phyloP scores from a whole-genome alignment of 1,140 invertebrate species.

The Gonatopus flavifemur region DNA sequence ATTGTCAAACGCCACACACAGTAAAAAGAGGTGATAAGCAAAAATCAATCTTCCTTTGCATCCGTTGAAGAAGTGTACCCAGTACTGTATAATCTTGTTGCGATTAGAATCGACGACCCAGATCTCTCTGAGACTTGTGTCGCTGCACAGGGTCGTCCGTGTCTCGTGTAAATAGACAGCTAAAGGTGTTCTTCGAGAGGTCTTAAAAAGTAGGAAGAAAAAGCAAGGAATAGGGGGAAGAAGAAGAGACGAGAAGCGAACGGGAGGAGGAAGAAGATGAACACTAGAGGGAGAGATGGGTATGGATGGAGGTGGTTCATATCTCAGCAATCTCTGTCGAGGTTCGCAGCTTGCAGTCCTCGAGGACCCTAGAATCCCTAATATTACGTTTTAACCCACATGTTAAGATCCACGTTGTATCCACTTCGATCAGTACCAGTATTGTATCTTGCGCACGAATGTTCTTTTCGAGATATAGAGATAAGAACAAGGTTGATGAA shows the following conservation, averaged over 20 bases:
- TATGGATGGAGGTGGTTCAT: slow-evolving; percentile 38
- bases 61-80: too few species aligned
- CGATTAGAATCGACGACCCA: slow-evolving; percentile 56
- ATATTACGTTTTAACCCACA: slow-evolving; percentile 49
- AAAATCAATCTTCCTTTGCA: too few species aligned
- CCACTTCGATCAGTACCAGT: slow-evolving; percentile 4
- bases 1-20: too few species aligned
- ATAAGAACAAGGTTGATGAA: too few species aligned
- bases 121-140: slow-evolving; percentile 44
- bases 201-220: slow-evolving; percentile 18
- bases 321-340: slow-evolving; percentile 54
- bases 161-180: slow-evolving; percentile 48
- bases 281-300: too few species aligned
- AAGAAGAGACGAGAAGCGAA: slow-evolving; percentile 2
- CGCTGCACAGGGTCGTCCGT: slow-evolving; percentile 35
- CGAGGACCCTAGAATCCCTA: slow-evolving; percentile 44
- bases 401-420: slow-evolving; percentile 20
- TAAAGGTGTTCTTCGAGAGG: slow-evolving; percentile 35
- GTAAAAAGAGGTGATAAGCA: too few species aligned
- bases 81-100: slow-evolving; percentile 6
- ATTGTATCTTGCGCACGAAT: background rate
- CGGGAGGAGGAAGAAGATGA: slow-evolving; percentile 15
- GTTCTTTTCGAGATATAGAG: too few species aligned
- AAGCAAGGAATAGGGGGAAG: slow-evolving; percentile 1
- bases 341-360: slow-evolving; percentile 45